Percentiles rank a stretch among this genome's conserved stretches.
These are phyloP conservation scores for Merluccius polli DNA, from an alignment of 2,797 vertebrate species.

Conservation along the genomic window DNA sequence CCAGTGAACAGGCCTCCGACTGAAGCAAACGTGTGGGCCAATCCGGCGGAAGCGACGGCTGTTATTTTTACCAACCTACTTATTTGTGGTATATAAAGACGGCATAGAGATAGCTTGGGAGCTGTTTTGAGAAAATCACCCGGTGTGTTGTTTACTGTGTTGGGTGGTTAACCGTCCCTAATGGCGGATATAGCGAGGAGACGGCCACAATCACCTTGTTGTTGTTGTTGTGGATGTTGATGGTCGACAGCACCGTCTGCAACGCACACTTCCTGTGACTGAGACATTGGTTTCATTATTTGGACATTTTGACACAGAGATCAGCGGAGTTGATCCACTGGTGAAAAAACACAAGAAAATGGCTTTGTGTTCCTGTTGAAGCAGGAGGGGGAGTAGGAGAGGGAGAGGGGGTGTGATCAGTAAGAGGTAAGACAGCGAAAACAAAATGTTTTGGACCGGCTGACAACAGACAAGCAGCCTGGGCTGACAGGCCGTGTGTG, in stretches of 20 bases:
- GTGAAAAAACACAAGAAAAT: not conserved
- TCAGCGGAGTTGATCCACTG: not conserved
- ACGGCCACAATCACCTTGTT: not conserved
- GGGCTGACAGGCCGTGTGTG: no score
- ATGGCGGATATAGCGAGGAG: no score
- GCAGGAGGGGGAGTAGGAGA: no score
- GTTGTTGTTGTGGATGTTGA: not conserved
- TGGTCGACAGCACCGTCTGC: not conserved
- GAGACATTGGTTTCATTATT: not conserved
- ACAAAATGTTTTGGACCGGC: no score
- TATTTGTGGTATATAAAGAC: not conserved
- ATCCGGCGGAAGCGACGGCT: not conserved
- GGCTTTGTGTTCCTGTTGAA: not conserved
- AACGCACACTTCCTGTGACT: not conserved
- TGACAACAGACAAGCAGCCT: no score
- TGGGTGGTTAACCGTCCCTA: not conserved
- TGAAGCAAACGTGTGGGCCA: not conserved
- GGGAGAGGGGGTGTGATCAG: no score
- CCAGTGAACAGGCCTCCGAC: not conserved
- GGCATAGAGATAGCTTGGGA: not conserved
- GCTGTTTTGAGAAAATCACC: not conserved
- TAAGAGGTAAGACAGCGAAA: no score
- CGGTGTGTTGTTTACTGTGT: not conserved
- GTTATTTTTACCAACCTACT: not conserved
- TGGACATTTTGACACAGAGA: not conserved